A percentile compares a stretch with the other conserved stretches of the same genome.
These are phyloP conservation scores for Unio pictorum DNA, from an alignment of 2,888 invertebrate species.

Conservation along the genomic window DNA sequence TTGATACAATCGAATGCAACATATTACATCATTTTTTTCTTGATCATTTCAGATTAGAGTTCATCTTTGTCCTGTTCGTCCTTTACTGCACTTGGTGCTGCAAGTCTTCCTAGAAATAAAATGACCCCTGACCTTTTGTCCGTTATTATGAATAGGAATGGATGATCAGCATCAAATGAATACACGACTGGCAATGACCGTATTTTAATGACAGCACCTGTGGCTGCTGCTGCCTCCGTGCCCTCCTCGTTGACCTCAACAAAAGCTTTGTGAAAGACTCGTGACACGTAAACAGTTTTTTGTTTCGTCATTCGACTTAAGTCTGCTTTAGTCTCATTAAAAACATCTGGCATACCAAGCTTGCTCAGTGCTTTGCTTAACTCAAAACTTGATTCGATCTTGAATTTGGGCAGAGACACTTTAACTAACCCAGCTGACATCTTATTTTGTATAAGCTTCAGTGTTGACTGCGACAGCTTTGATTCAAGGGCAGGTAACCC, in stretches of 20 bases:
- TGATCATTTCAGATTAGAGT: too few species aligned
- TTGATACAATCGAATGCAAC: too few species aligned
- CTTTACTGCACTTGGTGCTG: not conserved
- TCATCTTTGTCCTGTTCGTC: too few species aligned
- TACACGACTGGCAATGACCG: conserved; percentile 18
- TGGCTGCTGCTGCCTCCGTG: conserved; percentile 67
- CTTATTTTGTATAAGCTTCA: conserved; percentile 3
- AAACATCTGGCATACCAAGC: conserved; percentile 59
- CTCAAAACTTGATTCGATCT: conserved; percentile 37
- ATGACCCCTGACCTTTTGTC: conserved; percentile 38
- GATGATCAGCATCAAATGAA: conserved; percentile 53
- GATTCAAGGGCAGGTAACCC: conserved; percentile 41
- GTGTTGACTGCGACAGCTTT: conserved; percentile 4
- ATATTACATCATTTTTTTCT: too few species aligned
- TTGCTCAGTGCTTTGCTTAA: conserved; percentile 39
- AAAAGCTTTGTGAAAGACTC: conserved; percentile 67
- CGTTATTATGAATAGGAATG: conserved; percentile 63
- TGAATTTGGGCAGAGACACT: conserved; percentile 51
- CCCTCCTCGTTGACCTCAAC: conserved; percentile 69
- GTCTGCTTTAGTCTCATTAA: conserved; percentile 53
- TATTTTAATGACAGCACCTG: conserved; percentile 38
- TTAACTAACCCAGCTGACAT: conserved; percentile 11
- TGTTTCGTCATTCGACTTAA: conserved; percentile 58
- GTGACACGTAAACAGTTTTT: conserved; percentile 44
- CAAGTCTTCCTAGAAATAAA: conserved; percentile 41